Conservation (phyloP, 2,797 vertebrate genomes). For the Gymnoscopelus microlampas region DNA sequence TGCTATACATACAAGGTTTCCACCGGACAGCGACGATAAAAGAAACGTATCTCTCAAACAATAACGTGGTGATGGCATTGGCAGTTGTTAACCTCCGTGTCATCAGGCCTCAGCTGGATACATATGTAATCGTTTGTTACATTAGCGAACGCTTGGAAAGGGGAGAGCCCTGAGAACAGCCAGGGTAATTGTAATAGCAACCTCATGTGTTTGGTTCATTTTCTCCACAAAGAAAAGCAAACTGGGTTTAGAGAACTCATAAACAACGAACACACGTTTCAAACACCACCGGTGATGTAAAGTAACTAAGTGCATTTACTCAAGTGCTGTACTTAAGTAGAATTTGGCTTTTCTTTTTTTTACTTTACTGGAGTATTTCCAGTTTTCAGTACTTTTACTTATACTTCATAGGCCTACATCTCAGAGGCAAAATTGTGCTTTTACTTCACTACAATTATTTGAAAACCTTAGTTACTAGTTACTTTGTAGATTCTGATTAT, state of each 20-base stretch:
- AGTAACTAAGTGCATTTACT: too few species aligned
- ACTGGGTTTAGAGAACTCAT: conserved; percentile 52
- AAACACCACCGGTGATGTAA: conserved; percentile 31
- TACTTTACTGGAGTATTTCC: too few species aligned
- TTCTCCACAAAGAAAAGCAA: conserved; percentile 69
- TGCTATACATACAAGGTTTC: too few species aligned
- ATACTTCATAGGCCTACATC: too few species aligned
- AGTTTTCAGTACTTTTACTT: too few species aligned
- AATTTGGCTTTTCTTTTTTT: too few species aligned
- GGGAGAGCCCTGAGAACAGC: conserved; percentile 56
- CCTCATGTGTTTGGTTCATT: conserved; percentile 62
- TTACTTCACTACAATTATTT: too few species aligned
- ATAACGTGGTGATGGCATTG: conserved; percentile 56
- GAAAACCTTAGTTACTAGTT: too few species aligned
- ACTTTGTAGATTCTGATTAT: too few species aligned
- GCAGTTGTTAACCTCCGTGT: conserved; percentile 64
- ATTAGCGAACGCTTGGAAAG: conserved; percentile 36
- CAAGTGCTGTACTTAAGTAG: too few species aligned
- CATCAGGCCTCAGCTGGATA: conserved; percentile 38
- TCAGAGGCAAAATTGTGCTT: too few species aligned
- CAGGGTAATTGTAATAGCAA: conserved; percentile 69
- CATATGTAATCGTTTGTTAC: conserved; percentile 68
- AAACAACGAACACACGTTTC: conserved; percentile 63
- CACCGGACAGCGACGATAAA: conserved; percentile 19
- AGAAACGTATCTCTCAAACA: conserved; percentile 63